These are phyloP conservation scores for Synanthedon formicaeformis DNA, from an alignment of 2,888 invertebrate species.

Conservation along the genomic window DNA sequence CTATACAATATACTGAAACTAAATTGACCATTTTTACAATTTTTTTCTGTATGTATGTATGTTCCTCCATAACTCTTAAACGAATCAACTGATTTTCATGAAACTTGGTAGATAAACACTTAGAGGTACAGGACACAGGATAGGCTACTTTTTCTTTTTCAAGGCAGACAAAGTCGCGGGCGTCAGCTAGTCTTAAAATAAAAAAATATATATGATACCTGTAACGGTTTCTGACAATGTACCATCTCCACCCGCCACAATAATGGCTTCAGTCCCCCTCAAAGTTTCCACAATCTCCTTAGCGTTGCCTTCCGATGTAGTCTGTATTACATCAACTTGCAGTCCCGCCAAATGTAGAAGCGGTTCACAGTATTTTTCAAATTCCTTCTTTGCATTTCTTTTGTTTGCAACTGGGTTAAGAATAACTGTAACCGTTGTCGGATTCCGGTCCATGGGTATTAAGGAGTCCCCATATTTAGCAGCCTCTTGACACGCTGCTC, in stretches of 20 bases:
- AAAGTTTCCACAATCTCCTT: slow-evolving; percentile 83
- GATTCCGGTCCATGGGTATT: slow-evolving; percentile 69
- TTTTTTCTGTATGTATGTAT: too few relatives aligned
- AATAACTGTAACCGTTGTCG: slow-evolving; percentile 85
- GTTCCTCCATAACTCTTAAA: too few relatives aligned
- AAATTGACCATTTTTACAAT: too few relatives aligned
- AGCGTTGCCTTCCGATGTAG: slow-evolving; percentile 90
- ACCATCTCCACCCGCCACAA: slow-evolving; percentile 96
- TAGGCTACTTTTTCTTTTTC: too few relatives aligned
- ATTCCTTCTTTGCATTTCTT: slow-evolving; percentile 76
- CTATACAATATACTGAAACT: too few relatives aligned
- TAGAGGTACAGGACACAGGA: too few relatives aligned
- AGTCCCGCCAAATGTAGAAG: slow-evolving; percentile 92
- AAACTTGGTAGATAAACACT: too few relatives aligned
- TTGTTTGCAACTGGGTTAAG: slow-evolving; percentile 92
- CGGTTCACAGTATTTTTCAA: slow-evolving; percentile 93
- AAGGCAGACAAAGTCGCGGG: too few relatives aligned
- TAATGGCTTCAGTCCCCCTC: slow-evolving; percentile 83
- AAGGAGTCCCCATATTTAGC: slow-evolving; percentile 76
- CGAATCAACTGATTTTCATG: too few relatives aligned
- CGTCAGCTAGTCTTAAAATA: too few relatives aligned
- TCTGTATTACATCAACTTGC: slow-evolving; percentile 77
- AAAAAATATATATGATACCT: slow-evolving; percentile 27
- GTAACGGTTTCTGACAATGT: slow-evolving; percentile 90
- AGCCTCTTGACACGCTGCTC: slow-evolving; percentile 83